A percentile compares a stretch with the other conserved stretches of the same genome.
Evolutionary conservation across 2,113 vertebrate genomes (phyloP).

Genomic region (Terrapene triunguis): DNA sequence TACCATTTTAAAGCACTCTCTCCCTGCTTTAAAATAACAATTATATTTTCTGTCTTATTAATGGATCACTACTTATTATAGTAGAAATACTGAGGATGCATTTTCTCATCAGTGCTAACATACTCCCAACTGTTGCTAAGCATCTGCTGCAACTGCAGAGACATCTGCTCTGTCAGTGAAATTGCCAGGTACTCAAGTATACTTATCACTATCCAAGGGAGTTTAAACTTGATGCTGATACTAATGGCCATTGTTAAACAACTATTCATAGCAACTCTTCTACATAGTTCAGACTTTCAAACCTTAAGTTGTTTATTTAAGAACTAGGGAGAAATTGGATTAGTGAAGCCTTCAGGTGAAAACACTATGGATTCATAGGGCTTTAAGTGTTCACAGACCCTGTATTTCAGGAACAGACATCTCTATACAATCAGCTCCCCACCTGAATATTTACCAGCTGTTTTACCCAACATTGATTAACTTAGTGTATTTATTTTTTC

Average conservation of each 20-base stretch:
- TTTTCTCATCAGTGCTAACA: slow-evolving; percentile 6
- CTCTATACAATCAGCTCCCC: neutral
- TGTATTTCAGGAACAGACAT: neutral
- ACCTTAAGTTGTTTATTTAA: neutral
- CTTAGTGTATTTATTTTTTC: neutral
- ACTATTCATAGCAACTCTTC: neutral
- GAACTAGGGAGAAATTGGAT: neutral
- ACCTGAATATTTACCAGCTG: neutral
- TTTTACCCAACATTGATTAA: neutral
- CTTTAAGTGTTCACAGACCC: neutral
- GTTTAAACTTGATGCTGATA: neutral
- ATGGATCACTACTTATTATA: slow-evolving; percentile 5
- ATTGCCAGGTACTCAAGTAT: neutral
- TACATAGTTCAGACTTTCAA: neutral
- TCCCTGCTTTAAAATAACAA: neutral
- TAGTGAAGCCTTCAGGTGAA: neutral
- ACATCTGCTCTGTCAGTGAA: neutral
- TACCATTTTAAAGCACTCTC: neutral
- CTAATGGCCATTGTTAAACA: neutral
- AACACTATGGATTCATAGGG: neutral
- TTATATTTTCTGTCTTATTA: neutral
- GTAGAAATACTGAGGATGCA: neutral
- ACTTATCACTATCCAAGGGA: neutral
- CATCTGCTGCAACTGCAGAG: neutral
- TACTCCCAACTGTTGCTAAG: neutral